Conservation (phyloP, 1,140 invertebrate species). For the Dysdera silvatica region DNA sequence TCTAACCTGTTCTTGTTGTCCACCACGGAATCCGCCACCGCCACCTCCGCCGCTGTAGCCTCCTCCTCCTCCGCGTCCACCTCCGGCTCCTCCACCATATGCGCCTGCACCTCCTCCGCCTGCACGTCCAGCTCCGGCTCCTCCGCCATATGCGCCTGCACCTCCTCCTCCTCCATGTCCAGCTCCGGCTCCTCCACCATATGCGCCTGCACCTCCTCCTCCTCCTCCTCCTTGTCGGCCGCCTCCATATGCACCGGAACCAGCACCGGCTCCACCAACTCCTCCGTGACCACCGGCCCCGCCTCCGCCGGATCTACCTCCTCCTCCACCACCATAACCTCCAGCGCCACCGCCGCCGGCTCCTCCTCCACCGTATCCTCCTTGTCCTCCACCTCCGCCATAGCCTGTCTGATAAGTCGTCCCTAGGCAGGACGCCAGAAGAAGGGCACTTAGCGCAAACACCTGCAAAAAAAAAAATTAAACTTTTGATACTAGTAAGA, state of each 20-base stretch:
- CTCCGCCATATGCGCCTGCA: slow-evolving; percentile 6
- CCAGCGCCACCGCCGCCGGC: background rate
- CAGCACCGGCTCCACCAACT: background rate
- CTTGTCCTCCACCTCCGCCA: background rate
- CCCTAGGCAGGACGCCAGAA: slow-evolving; percentile 6
- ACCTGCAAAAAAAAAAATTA: background rate
- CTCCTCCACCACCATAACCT: background rate
- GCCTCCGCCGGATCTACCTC: background rate
- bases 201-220: background rate
- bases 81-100: background rate
- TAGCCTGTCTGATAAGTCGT: slow-evolving; percentile 9
- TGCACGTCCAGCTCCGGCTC: background rate
- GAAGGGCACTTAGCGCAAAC: slow-evolving; percentile 9
- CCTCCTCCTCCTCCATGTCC: slow-evolving; percentile 14
- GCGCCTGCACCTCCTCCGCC: background rate
- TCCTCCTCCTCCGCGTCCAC: slow-evolving; percentile 5
- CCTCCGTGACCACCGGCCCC: background rate
- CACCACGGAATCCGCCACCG: background rate
- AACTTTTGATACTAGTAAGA: background rate
- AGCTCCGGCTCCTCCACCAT: background rate
- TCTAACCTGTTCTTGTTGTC: slow-evolving; percentile 11
- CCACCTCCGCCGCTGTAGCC: background rate
- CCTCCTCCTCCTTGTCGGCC: background rate
- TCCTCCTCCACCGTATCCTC: background rate
- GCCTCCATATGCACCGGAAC: background rate